Conservation (phyloP, 2,888 invertebrate genomes). For the Cephonodes hylas region DNA sequence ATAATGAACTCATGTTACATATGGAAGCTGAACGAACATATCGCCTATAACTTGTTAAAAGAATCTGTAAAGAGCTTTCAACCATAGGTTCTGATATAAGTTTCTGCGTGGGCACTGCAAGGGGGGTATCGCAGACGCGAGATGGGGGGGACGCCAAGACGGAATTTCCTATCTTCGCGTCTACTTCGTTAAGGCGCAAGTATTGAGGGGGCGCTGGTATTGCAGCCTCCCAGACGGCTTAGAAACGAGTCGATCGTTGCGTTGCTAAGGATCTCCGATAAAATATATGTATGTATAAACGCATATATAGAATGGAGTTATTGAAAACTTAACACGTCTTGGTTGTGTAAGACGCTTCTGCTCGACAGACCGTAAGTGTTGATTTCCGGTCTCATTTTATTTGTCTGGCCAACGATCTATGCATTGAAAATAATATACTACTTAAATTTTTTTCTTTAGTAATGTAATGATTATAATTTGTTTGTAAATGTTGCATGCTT, state of each 20-base stretch:
- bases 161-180: slow-evolving; percentile 39
- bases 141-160: slow-evolving; percentile 17
- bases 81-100: neutral
- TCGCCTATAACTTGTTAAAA: neutral
- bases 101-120: neutral
- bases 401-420: neutral
- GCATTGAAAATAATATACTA: too few relatives aligned
- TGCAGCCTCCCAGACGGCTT: slow-evolving; percentile 47
- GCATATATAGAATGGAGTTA: slow-evolving; percentile 5
- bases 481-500: too few relatives aligned
- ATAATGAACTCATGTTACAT: too few relatives aligned
- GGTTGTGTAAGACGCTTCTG: neutral
- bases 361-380: neutral
- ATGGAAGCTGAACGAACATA: too few relatives aligned
- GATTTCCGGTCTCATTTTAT: neutral
- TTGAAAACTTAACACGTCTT: neutral
- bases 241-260: slow-evolving; percentile 38
- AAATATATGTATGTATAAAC: slow-evolving; percentile 26
- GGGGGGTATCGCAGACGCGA: slow-evolving; percentile 13
- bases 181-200: slow-evolving; percentile 18
- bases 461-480: too few relatives aligned
- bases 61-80: neutral
- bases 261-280: slow-evolving; percentile 32
- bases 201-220: slow-evolving; percentile 26
- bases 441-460: too few relatives aligned